Conservation (phyloP, 2,797 vertebrate species). For the Onychomys leucogaster region DNA sequence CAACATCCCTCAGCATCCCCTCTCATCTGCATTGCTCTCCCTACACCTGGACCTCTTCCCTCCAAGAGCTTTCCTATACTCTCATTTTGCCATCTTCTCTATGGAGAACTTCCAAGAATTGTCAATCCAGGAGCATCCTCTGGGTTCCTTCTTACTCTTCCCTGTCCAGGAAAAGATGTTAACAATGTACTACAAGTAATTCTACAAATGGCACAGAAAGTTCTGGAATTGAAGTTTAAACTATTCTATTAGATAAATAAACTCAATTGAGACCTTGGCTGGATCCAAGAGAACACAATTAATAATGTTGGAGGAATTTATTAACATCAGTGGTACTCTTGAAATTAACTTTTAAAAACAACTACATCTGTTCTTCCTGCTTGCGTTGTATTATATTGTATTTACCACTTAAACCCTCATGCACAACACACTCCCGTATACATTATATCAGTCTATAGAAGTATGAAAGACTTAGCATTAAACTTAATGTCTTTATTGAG, state of each 20-base stretch:
- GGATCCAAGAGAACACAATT: not conserved
- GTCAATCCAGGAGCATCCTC: not conserved
- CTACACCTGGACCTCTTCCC: not conserved
- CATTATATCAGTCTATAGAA: not conserved
- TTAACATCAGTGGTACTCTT: not conserved
- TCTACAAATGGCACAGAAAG: not conserved
- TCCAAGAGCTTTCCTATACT: not conserved
- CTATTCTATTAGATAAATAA: not conserved
- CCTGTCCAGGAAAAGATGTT: not conserved
- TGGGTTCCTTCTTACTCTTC: not conserved
- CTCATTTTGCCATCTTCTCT: not conserved
- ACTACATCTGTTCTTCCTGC: not conserved
- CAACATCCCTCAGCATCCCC: not conserved
- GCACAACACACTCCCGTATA: not conserved
- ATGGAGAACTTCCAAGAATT: not conserved
- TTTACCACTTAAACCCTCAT: not conserved
- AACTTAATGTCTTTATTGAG: not conserved
- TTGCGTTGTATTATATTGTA: not conserved
- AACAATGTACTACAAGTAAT: not conserved
- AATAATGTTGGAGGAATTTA: constrained; percentile 12
- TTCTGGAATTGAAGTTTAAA: constrained; percentile 17
- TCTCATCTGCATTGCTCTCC: not conserved
- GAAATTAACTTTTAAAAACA: not conserved
- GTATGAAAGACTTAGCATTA: not conserved
- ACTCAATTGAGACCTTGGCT: not conserved